Evolutionary conservation across 2,888 invertebrate species (phyloP).

Genomic region (Dascillus cervinus): DNA sequence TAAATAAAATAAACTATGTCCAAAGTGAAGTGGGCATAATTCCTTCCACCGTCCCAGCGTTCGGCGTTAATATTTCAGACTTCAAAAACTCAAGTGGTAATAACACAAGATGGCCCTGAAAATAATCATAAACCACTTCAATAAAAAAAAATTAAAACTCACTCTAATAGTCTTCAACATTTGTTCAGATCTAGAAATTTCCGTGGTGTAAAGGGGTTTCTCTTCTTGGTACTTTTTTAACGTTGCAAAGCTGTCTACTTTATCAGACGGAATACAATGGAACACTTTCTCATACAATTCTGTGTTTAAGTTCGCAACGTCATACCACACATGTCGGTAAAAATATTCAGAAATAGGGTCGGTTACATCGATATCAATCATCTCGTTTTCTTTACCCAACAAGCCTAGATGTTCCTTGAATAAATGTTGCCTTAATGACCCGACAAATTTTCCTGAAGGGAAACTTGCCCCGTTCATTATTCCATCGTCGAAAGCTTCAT

Average conservation of each 20-base stretch:
- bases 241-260: constrained; percentile 68
- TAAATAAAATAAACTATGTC: constrained; percentile 53
- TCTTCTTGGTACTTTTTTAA: constrained; percentile 71
- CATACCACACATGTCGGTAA: constrained; percentile 78
- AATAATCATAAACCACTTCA: too few species aligned
- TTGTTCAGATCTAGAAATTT: constrained; percentile 64
- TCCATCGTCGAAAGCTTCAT: constrained; percentile 72
- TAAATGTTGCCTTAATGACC: constrained; percentile 72
- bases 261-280: constrained; percentile 81
- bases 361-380: constrained; percentile 51
- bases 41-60: constrained; percentile 77
- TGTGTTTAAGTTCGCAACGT: constrained; percentile 75
- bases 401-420: constrained; percentile 90
- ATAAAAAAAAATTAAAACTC: too few species aligned
- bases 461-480: constrained; percentile 75
- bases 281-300: constrained; percentile 87
- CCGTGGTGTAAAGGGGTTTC: constrained; percentile 61
- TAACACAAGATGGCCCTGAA: constrained; percentile 78
- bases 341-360: constrained; percentile 79
- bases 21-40: constrained; percentile 89
- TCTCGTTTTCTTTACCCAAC: constrained; percentile 41
- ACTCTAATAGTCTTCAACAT: constrained; percentile 69
- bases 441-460: constrained; percentile 80
- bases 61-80: constrained; percentile 78
- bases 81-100: constrained; percentile 85